Evolutionary conservation across 2,797 vertebrate genomes (phyloP).

Genomic region (Loriculus beryllinus): DNA sequence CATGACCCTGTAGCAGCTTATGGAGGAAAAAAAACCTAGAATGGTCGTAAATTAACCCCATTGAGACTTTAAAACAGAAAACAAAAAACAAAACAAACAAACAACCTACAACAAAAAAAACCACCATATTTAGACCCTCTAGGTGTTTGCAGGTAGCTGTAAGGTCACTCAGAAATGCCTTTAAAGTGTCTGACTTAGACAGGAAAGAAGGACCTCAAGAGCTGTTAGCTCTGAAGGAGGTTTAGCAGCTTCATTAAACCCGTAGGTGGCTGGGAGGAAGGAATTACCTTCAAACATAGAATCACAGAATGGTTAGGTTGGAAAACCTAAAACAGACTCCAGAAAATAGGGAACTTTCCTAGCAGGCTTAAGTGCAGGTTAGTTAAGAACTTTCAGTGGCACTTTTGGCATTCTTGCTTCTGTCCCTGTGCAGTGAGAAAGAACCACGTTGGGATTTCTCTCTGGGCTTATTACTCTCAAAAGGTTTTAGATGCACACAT

Average conservation of each 20-base stretch:
- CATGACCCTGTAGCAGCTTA: not conserved
- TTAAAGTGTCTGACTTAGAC: not conserved
- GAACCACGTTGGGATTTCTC: accelerated
- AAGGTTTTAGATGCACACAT: not conserved
- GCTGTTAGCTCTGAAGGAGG: not conserved
- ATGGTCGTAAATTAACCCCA: not conserved
- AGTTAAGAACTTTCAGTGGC: not conserved
- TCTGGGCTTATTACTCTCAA: not conserved
- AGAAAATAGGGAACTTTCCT: not conserved
- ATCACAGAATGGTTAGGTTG: not conserved
- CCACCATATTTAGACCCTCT: not conserved
- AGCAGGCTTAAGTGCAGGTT: not conserved
- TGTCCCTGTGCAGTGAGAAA: not conserved
- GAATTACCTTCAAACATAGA: not conserved
- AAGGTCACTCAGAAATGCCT: not conserved
- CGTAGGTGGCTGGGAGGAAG: not conserved
- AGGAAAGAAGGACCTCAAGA: not conserved
- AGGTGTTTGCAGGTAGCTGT: not conserved
- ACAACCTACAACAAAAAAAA: not conserved
- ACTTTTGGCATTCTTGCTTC: not conserved
- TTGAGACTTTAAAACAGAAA: not conserved
- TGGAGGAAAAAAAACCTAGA: not conserved
- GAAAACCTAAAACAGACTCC: not conserved
- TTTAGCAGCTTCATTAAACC: not conserved
- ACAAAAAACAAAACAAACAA: not conserved